Base-by-base conservation (phyloP, 2,113 vertebrate genomes). In the Pyrgilauda ruficollis region DNA sequence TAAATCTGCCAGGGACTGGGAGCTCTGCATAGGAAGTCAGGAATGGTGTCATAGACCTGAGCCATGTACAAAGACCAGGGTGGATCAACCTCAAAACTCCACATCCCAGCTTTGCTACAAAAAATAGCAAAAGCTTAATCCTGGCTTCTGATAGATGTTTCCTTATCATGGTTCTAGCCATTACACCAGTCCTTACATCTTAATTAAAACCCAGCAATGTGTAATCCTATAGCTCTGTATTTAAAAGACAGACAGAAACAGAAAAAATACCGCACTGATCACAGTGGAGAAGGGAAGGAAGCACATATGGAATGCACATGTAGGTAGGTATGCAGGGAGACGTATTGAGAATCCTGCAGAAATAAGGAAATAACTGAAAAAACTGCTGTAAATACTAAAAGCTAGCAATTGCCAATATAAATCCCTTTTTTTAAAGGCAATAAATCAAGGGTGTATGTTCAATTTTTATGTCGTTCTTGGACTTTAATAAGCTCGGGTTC, bases 291-390 rank as follows among this genome's bases (percentile, higher is more conserved):
- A 55, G 39, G 35, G 63, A 55, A 75, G 52, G 56, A 90, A 87
- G 74, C 70, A 94, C 96, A 95, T 94, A 64, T 95, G 96, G 94
- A 92, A 87, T 63, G 86, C 96, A 96, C 66, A 84, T 97, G 96
- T 86, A 77, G 50, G 27, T 89, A 66, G 43, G 30, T 16, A 35
- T 58, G 44, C 43, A 37, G 15, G 39, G 41, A 96, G 41, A 18
- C 46, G 78, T 78, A 75, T 11, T 79, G 68, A 84, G 37, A 75
- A 81, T 84, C 64, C 64, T 89, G n/a, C 49, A 88, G 72, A 84
- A 92, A 81, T 86, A 74, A 86, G 39, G 76, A 77, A 94, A 77
- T 83, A 91, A 62, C 33, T 89, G 52, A 18, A 49, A 93, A 90
- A 31, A 19, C 12, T 28, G 15, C 69, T 84, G 39, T 75, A 87